These are phyloP conservation scores for Doris montereyensis DNA, from an alignment of 2,888 invertebrate species.

Conservation along the genomic window DNA sequence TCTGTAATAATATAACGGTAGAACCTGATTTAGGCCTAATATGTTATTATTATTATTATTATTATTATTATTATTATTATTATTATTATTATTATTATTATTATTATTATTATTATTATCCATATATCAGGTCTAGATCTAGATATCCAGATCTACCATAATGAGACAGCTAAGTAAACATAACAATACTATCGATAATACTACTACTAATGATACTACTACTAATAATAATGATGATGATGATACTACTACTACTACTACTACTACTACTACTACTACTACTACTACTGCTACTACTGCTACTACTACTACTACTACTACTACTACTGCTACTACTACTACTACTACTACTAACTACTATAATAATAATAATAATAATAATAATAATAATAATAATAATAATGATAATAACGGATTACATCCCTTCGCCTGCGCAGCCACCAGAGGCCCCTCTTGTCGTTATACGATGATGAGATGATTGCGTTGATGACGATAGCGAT, in stretches of 20 bases:
- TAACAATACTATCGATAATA: background rate
- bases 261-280: background rate
- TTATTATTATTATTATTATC: no score
- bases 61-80: no score
- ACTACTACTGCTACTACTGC: background rate
- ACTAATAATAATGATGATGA: background rate
- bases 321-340: background rate
- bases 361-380: background rate
- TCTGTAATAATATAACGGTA: no score
- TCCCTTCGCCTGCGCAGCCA: conserved; percentile 39
- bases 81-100: no score
- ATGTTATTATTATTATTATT: no score
- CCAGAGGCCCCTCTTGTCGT: conserved; percentile 47
- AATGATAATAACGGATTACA: background rate
- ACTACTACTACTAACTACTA: background rate
- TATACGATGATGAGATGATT: conserved; percentile 45
- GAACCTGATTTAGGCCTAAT: no score
- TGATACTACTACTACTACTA: background rate
- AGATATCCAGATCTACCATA: no score
- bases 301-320: background rate
- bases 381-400: conserved; percentile 13
- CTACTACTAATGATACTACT: background rate
- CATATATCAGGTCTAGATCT: no score
- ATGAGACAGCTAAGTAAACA: no score
- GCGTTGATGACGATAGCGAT: conserved; percentile 47